Conservation (phyloP, 2,797 vertebrate species). For the Rachycentron canadum region DNA sequence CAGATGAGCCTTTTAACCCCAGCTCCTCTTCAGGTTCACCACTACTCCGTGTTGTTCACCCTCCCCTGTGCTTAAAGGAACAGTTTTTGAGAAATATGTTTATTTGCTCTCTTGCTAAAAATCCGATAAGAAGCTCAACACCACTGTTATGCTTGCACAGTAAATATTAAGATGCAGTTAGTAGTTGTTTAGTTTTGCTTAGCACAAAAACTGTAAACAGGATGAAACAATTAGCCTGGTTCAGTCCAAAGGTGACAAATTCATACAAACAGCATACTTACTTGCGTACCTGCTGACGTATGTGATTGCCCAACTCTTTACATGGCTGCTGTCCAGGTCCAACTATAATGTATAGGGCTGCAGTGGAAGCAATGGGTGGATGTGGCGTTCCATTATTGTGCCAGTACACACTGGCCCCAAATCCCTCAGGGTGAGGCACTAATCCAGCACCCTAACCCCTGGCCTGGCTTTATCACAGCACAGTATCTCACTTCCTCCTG, state of each 20-base stretch:
- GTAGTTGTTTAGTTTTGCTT: not conserved
- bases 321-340: constrained; percentile 6
- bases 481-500: constrained; percentile 58
- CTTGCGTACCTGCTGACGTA: constrained; percentile 13
- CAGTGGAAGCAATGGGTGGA: constrained; percentile 21
- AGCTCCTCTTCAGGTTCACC: not conserved
- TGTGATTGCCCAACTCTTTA: not conserved
- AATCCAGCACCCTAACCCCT: constrained; percentile 62
- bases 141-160: not conserved
- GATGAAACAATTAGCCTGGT: not conserved
- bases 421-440: constrained; percentile 59
- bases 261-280: not conserved
- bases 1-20: not conserved
- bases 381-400: constrained; percentile 32
- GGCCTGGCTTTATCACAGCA: constrained; percentile 42
- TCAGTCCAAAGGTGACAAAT: not conserved
- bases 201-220: constrained; percentile 1
- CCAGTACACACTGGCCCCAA: constrained; percentile 55
- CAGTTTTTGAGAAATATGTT: not conserved
- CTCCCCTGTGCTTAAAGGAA: not conserved
- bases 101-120: not conserved
- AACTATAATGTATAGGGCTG: constrained; percentile 14
- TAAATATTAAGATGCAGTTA: not conserved
- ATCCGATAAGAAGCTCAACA: not conserved
- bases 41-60: not conserved